A percentile compares a stretch with the other conserved stretches of the same genome.
Evolutionary conservation across 2,113 vertebrate genomes (phyloP).

Genomic region (Macroglossus sobrinus): DNA sequence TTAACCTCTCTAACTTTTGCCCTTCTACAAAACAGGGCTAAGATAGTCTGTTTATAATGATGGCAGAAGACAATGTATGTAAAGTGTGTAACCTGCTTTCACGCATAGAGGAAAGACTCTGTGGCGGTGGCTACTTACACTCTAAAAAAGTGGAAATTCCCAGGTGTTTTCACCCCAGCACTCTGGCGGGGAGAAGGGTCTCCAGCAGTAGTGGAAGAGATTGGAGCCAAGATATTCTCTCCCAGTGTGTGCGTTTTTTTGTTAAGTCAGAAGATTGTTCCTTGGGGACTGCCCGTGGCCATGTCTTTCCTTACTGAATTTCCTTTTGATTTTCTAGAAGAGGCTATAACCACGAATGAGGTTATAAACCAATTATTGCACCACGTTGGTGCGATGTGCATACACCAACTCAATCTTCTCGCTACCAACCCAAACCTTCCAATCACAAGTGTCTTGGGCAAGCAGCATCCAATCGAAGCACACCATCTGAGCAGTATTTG

Average conservation of each 20-base stretch:
- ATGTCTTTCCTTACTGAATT: conserved; percentile 34
- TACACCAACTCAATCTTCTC: conserved; percentile 97
- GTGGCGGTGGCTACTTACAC: background rate
- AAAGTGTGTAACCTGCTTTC: background rate
- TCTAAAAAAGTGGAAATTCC: background rate
- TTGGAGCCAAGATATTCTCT: background rate
- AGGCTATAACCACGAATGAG: conserved; percentile 92
- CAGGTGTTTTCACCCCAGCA: background rate
- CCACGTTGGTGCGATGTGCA: conserved; percentile 99
- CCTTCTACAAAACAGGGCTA: background rate
- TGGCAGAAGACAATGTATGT: background rate
- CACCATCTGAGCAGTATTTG: conserved; percentile 97
- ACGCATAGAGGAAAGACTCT: background rate
- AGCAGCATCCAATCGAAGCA: conserved; percentile 96
- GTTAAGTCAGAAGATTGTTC: background rate
- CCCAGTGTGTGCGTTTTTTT: background rate
- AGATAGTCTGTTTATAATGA: background rate
- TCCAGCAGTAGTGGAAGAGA: background rate
- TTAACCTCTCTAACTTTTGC: background rate
- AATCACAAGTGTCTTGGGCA: conserved; percentile 91
- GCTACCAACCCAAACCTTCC: conserved; percentile 92
- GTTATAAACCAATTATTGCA: conserved; percentile 98
- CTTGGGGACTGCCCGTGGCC: background rate
- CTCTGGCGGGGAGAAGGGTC: background rate
- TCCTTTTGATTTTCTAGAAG: conserved; percentile 83